Evolutionary conservation across 1,140 invertebrate genomes (phyloP).

Genomic region (Lasaia peninsularis): DNA sequence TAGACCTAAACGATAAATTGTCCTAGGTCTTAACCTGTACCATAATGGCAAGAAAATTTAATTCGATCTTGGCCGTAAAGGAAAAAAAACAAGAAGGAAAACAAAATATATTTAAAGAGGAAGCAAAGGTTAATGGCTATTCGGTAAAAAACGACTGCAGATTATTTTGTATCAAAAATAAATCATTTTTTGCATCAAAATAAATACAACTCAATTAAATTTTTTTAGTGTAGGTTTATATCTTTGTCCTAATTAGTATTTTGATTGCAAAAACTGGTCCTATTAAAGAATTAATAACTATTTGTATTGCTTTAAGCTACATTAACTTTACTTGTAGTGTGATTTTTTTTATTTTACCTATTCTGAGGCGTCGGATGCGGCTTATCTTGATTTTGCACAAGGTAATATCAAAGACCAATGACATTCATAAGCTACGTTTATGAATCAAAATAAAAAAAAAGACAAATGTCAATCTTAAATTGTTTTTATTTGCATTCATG

Average conservation of each 20-base stretch:
- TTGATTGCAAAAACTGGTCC: neutral
- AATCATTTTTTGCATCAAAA: neutral
- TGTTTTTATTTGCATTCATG: too few species aligned
- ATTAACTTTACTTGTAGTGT: neutral
- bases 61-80: too few species aligned
- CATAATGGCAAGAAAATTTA: too few species aligned
- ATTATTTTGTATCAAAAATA: slow-evolving; percentile 1
- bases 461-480: neutral
- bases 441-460: neutral
- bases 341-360: neutral
- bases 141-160: neutral
- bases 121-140: neutral
- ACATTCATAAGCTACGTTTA: neutral
- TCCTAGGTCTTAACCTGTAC: too few species aligned
- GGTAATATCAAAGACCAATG: slow-evolving; percentile 8
- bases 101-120: neutral
- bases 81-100: neutral
- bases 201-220: neutral
- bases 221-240: neutral
- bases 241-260: neutral
- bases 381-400: neutral
- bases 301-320: neutral
- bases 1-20: too few species aligned
- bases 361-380: neutral
- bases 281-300: too few species aligned